Evolutionary conservation across 2,888 invertebrate species (phyloP).

Genomic region (Athalia cordata): DNA sequence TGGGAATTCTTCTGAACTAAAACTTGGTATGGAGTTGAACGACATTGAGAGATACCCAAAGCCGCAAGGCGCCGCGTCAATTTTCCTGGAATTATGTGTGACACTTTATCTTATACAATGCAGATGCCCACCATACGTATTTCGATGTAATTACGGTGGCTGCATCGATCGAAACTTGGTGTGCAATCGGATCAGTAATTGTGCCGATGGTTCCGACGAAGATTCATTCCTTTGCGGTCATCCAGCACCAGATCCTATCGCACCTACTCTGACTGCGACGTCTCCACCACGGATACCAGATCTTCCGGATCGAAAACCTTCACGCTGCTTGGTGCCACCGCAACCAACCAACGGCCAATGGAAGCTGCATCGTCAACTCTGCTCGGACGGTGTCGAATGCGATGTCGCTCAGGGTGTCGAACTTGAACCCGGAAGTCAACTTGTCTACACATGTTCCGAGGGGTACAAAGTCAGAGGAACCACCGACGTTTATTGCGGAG

Average conservation of each 20-base stretch:
- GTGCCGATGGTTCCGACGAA: conserved; percentile 72
- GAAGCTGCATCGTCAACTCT: conserved; percentile 60
- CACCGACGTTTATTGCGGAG: conserved; percentile 59
- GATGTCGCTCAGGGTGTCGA: conserved; percentile 46
- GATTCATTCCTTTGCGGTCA: conserved; percentile 55
- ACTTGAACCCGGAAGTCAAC: conserved; percentile 59
- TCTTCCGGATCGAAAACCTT: conserved; percentile 27
- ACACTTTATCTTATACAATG: background rate
- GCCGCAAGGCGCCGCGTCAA: background rate
- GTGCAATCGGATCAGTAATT: conserved; percentile 68
- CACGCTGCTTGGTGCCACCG: conserved; percentile 58
- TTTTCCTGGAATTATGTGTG: background rate
- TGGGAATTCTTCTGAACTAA: no score
- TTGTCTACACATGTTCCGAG: conserved; percentile 63
- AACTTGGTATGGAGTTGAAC: no score
- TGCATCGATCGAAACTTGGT: conserved; percentile 67
- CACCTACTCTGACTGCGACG: no score
- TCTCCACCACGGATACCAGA: background rate
- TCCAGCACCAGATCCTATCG: background rate
- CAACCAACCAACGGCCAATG: conserved; percentile 64
- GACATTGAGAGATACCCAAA: no score
- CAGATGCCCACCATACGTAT: conserved; percentile 67
- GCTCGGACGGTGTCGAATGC: conserved; percentile 57
- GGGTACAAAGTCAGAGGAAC: conserved; percentile 60
- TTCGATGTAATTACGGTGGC: conserved; percentile 71